Conservation (phyloP, 2,113 vertebrate species). For the Catharus fuscescens region DNA sequence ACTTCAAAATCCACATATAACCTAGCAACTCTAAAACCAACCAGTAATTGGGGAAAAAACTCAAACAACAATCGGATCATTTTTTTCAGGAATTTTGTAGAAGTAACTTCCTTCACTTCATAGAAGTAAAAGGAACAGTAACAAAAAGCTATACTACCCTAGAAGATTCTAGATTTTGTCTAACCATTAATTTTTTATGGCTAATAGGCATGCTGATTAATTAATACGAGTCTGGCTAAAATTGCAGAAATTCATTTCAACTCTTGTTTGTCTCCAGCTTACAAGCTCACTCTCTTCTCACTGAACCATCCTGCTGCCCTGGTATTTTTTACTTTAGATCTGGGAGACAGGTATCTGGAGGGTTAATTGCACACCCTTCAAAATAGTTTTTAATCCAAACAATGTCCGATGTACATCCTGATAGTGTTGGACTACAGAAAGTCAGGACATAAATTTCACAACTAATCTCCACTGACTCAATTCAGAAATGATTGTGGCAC, state of each 20-base stretch:
- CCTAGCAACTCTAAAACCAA: neutral
- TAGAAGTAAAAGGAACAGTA: neutral
- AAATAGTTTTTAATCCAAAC: neutral
- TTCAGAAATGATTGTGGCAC: neutral
- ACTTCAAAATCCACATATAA: neutral
- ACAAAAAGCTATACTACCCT: neutral
- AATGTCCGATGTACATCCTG: neutral
- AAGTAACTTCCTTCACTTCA: neutral
- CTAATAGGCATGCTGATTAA: neutral
- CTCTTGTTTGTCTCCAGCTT: neutral
- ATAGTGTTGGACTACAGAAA: neutral
- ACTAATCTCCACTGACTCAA: neutral
- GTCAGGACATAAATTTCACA: neutral
- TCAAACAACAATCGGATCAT: neutral
- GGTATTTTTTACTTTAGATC: neutral
- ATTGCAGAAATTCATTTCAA: neutral
- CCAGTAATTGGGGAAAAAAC: neutral
- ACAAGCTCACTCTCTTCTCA: neutral
- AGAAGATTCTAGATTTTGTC: neutral
- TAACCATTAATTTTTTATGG: neutral
- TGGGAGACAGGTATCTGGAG: neutral
- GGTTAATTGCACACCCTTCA: neutral
- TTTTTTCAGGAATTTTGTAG: neutral
- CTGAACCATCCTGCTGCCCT: neutral
- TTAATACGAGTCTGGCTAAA: neutral